These are phyloP conservation scores for Proisotoma minuta DNA, from an alignment of 2,888 invertebrate genomes.

Conservation along the genomic window DNA sequence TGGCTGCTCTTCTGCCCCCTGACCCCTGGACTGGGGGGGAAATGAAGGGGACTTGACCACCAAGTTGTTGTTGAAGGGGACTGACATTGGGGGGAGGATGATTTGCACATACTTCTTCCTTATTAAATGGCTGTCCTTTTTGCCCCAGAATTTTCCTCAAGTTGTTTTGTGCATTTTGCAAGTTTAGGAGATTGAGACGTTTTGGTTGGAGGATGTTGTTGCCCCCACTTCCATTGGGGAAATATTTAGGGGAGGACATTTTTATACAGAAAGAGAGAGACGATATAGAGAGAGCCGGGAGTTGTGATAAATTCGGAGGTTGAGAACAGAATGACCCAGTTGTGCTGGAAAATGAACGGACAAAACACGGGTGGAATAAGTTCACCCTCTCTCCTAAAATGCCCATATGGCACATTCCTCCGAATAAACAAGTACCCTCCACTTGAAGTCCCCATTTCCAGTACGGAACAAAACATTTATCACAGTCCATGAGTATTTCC, in stretches of 20 bases:
- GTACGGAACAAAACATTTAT: background rate
- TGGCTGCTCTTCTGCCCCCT: slow-evolving; percentile 22
- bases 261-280: background rate
- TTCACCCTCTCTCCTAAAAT: background rate
- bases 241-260: background rate
- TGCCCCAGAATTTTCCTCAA: slow-evolving; percentile 3
- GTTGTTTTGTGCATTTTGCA: no score
- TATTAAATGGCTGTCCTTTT: slow-evolving; percentile 5
- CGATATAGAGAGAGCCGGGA: background rate
- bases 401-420: slow-evolving; percentile 12
- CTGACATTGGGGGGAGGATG: background rate
- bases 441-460: background rate
- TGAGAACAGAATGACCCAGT: slow-evolving; percentile 12
- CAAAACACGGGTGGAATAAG: slow-evolving; percentile 1
- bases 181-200: background rate
- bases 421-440: background rate
- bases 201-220: slow-evolving; percentile 9
- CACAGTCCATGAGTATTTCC: no score
- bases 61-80: slow-evolving; percentile 1
- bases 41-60: background rate
- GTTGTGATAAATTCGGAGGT: background rate
- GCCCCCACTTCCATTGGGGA: no score
- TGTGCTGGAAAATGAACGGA: background rate
- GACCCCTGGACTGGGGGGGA: background rate
- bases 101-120: no score